Evolutionary conservation across 2,113 vertebrate species (phyloP), one percentile per base, ranked within the genome.

Genomic region (Plotosus lineatus): DNA sequence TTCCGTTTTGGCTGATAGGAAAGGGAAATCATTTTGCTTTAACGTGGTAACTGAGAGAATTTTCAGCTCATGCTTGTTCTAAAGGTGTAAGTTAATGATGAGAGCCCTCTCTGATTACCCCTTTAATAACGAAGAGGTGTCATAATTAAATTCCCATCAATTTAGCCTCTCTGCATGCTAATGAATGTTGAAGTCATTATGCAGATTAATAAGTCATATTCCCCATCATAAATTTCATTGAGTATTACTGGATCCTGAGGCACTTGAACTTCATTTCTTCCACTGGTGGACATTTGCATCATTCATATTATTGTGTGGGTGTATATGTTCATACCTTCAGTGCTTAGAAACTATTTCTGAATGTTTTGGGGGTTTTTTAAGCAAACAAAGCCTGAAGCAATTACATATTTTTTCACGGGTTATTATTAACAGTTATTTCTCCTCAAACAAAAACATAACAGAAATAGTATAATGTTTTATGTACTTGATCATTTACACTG

Each of bases 91-190:
- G 86, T 88, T 90, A 88, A 89, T 90, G 89, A 92, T 91, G 90
- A 92, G 91, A 90, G 90, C 88, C 88, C 91, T 83, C 87, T 89
- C 87, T 91, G 90, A 93, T 93, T 92, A 92, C 83, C 68, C 65
- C 71, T 90, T 92, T 92, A 91, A 92, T 92, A 92, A 93, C 89
- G 87, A 85, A 92, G 89, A 88, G 74, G 73, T 92, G 89, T 90
- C 89, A 88, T 92, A 92, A 93, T 94, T 94, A 94, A 91, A 93
- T 91, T 92, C 86, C 85, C 88, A 93, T 93, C 90, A 92, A 93
- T 94, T 88, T 73, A 31, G 75, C 63, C 82, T 88, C 87, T 89
- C 87, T 84, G 83, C 85, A 88, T 86, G 80, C 84, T 78, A 91
- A 91, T 84, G 87, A 92, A 91, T 88, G 88, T 89, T 84, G 84